These are phyloP conservation scores for Cheilosia urbana DNA, from an alignment of 2,888 invertebrate species.

Conservation along the genomic window DNA sequence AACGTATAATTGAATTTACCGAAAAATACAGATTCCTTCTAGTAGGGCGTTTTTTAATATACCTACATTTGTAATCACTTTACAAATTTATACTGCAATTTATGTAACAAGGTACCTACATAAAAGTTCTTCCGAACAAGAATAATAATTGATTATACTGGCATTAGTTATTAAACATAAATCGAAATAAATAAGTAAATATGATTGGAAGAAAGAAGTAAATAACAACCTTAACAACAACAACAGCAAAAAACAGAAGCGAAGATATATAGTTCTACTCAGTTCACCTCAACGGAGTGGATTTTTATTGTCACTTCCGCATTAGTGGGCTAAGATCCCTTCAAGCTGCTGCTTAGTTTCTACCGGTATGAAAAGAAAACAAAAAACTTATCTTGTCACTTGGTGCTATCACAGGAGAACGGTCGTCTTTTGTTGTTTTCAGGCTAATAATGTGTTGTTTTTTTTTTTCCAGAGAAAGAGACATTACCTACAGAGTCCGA, in stretches of 20 bases:
- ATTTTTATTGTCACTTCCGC: constrained; percentile 19
- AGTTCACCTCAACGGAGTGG: background rate
- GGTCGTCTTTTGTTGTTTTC: constrained; percentile 26
- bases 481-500: background rate
- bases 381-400: background rate
- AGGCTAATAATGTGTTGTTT: constrained; percentile 17
- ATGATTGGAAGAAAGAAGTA: background rate
- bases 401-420: background rate
- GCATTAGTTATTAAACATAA: constrained; percentile 6
- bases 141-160: constrained; percentile 4
- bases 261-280: background rate
- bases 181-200: background rate
- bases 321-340: constrained; percentile 15
- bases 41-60: no score
- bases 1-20: no score
- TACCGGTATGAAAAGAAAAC: background rate
- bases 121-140: constrained; percentile 1
- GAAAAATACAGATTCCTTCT: no score
- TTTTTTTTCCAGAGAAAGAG: constrained; percentile 1
- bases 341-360: background rate
- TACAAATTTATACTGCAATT: constrained; percentile 17
- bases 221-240: background rate
- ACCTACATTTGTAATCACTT: constrained; percentile 10
- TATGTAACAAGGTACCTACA: constrained; percentile 7
- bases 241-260: background rate